Evolutionary conservation across 2,888 invertebrate genomes (phyloP), one percentile per base, ranked within the genome.

Genomic region (Hecatera dysodea): DNA sequence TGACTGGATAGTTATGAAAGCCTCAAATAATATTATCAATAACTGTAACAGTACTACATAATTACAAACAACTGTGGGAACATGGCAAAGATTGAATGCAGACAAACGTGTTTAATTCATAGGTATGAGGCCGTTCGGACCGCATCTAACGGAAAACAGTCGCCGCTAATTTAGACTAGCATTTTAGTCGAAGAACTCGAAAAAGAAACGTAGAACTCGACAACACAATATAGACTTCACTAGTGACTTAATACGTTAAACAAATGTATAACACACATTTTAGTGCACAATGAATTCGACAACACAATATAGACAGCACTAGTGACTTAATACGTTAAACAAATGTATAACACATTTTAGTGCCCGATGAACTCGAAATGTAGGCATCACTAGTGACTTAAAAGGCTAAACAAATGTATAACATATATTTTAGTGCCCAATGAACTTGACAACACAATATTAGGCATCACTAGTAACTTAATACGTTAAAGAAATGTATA

Each of bases 101-200:
- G 56, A 72, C 66, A 67, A 73, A 73, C 60, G 48, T 53, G 33
- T 69, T 67, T 52, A 17, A 50, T 55, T 53, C 61, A 24, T 55
- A 48, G 53, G 55, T 48, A 68, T 29, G 24, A 72, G 72, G 57
- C 65, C 64, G 67, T 67, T 64, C 61, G 62, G 66, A 65, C 70
- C 63, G 46, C 66, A 67, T 66, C 27, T 59, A 50, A 64, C 36
- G 60, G 60, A 39, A 65, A 36, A 57, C 22, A 44, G 57, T 70
- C 77, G 27, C 78, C 72, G 71, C 62, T 72, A 76, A 78, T 84
- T 80, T 81, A 80, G 84, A 84, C 84, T 84, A 84, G 80, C 67
- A 84, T 80, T 75, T 70, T 72, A 61, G 39, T 64, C n/a, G n/a
- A n/a, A n/a, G n/a, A n/a, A n/a, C n/a, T n/a, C n/a, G n/a, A n/a